Conservation (phyloP, 2,797 vertebrate species). For the Rhadinocentrus ornatus region DNA sequence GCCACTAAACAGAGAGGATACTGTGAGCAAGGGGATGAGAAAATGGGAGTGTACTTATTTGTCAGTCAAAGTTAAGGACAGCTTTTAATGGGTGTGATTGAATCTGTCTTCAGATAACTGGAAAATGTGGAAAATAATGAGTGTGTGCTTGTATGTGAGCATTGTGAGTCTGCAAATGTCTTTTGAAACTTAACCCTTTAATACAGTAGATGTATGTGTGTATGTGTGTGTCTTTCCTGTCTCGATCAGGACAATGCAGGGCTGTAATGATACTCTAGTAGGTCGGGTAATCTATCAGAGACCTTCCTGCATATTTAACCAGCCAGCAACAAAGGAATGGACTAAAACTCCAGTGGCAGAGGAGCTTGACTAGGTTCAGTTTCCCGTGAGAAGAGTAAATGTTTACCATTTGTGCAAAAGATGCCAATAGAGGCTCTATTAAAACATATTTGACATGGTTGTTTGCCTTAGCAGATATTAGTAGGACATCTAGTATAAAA, state of each 20-base stretch:
- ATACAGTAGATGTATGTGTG: constrained; percentile 59
- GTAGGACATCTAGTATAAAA: background rate
- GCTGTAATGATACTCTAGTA: constrained; percentile 71
- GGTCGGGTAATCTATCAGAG: constrained; percentile 74
- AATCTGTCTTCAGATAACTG: constrained; percentile 64
- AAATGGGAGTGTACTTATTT: constrained; percentile 72
- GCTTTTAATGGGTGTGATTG: constrained; percentile 64
- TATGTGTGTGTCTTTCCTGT: constrained; percentile 46
- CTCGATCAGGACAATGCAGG: constrained; percentile 55
- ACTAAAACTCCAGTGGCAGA: constrained; percentile 20
- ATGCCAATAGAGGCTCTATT: constrained; percentile 8
- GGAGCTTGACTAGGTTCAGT: constrained; percentile 16
- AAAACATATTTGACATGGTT: background rate
- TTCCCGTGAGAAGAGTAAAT: constrained; percentile 22
- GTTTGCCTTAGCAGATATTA: constrained; percentile 10
- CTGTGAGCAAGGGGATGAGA: constrained; percentile 64
- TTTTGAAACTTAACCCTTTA: constrained; percentile 67
- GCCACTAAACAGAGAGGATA: constrained; percentile 60
- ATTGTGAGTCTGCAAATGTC: constrained; percentile 29
- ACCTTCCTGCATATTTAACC: constrained; percentile 78
- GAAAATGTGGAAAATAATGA: constrained; percentile 69
- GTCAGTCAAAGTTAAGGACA: constrained; percentile 75
- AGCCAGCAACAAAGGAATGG: constrained; percentile 34
- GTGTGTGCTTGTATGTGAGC: constrained; percentile 37
- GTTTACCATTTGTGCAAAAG: constrained; percentile 14